Base-by-base conservation (phyloP, 2,797 vertebrate genomes). In the Antrozous pallidus region DNA sequence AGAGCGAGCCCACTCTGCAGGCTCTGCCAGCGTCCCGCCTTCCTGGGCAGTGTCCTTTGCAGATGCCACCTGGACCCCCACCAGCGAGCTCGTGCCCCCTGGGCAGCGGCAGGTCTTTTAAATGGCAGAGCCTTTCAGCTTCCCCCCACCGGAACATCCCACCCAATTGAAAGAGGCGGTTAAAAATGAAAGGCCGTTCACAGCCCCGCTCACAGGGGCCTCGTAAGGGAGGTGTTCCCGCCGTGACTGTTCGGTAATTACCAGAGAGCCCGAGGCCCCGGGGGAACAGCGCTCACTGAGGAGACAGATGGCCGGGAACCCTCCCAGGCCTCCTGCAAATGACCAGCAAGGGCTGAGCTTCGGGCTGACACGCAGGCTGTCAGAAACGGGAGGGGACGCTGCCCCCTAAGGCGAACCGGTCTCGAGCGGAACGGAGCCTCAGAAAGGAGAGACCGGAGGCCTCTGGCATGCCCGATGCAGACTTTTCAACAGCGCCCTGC, bases 361-460 rank as follows among this genome's bases (percentile, higher is more conserved):
- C 36, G 61, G 54, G 78, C 51, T 1, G 26, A 22, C 4, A 4
- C 4, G n/a, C 56, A 14, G 18, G 18, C 11, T 3, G 13, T 24
- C 0, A n/a, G 56, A 12, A 33, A 16, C 28, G 8, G 20, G n/a
- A 13, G 11, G 8, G 9, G 28, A 13, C 28, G 28, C 6, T 13
- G 28, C 12, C 56, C 33, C 47, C 18, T 13, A 5, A 22, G 56
- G 28, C 20, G 17, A 33, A 14, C 6, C 2, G 58, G 18, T n/a
- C 38, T 20, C 0, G 12, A 18, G 77, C 20, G 18, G 42, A n/a
- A 42, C 0, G 0, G 36, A 61, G 78, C 38, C 38, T 31, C 56
- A 13, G 8, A 42, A 22, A 22, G 28, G 38, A 20, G 17, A 31
- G 36, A 7, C 26, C 38, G 1, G 2, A 22, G 54, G 38, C 77